Conservation (phyloP, 2,888 invertebrate genomes). For the Palloptera scutellata region DNA sequence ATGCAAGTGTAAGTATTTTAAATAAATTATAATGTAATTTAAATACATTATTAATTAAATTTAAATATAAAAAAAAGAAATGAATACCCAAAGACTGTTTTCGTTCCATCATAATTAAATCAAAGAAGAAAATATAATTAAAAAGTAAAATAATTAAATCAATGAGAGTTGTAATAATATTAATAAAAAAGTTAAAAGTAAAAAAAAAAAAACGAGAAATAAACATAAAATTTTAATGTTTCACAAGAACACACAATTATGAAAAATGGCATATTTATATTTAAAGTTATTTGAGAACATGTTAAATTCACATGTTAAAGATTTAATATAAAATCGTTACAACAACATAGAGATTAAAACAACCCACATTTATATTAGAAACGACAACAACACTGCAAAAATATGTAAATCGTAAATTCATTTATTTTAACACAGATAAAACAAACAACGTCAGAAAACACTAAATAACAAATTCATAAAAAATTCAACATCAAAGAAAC, state of each 20-base stretch:
- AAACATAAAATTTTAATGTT: neutral
- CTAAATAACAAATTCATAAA: constrained; percentile 31
- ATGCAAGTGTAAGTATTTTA: too few species aligned
- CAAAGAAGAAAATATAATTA: constrained; percentile 32
- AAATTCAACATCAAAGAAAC: constrained; percentile 7
- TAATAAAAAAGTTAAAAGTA: constrained; percentile 2
- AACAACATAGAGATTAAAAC: constrained; percentile 1
- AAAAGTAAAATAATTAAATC: constrained; percentile 26
- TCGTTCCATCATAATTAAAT: constrained; percentile 61
- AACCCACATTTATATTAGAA: constrained; percentile 21
- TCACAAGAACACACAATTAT: neutral
- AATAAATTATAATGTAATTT: too few species aligned
- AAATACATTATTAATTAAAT: constrained; percentile 25
- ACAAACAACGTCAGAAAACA: constrained; percentile 20
- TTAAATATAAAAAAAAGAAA: constrained; percentile 42
- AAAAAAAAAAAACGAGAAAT: neutral
- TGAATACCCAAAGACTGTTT: constrained; percentile 66
- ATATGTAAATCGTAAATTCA: constrained; percentile 23
- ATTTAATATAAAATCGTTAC: neutral
- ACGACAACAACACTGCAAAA: constrained; percentile 31
- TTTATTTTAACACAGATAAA: constrained; percentile 1
- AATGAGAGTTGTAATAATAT: neutral
- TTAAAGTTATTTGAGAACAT: neutral
- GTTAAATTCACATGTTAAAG: constrained; percentile 7
- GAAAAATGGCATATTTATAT: neutral